Percentiles rank a stretch among this genome's conserved stretches.
Evolutionary conservation across 2,888 invertebrate species (phyloP).

Genomic region (Dyspetes luteomarginatus): DNA sequence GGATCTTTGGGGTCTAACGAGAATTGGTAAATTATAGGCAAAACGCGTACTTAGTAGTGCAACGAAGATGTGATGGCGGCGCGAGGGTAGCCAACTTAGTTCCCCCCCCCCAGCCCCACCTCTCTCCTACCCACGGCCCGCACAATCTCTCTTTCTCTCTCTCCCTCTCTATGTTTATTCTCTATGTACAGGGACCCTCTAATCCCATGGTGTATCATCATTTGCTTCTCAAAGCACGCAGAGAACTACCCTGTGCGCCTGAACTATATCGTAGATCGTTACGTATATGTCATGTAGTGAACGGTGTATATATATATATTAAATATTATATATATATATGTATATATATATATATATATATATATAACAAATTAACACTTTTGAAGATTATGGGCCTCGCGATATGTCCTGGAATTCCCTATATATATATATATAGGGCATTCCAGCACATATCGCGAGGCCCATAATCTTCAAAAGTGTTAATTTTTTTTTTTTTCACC

Average conservation of each 20-base stretch:
- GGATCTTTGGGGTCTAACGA: constrained; percentile 44
- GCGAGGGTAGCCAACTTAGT: constrained; percentile 2
- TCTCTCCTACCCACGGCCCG: neutral
- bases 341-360: neutral
- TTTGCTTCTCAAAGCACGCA: constrained; percentile 51
- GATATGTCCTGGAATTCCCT: too few relatives aligned
- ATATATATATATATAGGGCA: too few relatives aligned
- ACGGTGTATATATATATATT: neutral
- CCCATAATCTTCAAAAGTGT: too few relatives aligned
- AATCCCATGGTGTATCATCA: constrained; percentile 45
- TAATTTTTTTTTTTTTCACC: too few relatives aligned
- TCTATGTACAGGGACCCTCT: constrained; percentile 32
- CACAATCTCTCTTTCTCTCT: constrained; percentile 11
- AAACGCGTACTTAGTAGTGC: constrained; percentile 24
- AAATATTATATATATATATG: neutral
- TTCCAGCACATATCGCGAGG: too few relatives aligned
- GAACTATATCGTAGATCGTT: constrained; percentile 10
- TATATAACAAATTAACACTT: neutral
- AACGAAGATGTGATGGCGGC: neutral
- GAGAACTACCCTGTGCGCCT: constrained; percentile 17
- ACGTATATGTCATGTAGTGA: neutral
- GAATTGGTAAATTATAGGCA: constrained; percentile 39
- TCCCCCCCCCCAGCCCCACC: too few relatives aligned
- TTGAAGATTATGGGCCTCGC: too few relatives aligned
- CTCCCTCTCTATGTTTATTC: constrained; percentile 5